phyloP scores from a whole-genome alignment of 2,888 invertebrate genomes.

The Pseudanteris insignis region DNA sequence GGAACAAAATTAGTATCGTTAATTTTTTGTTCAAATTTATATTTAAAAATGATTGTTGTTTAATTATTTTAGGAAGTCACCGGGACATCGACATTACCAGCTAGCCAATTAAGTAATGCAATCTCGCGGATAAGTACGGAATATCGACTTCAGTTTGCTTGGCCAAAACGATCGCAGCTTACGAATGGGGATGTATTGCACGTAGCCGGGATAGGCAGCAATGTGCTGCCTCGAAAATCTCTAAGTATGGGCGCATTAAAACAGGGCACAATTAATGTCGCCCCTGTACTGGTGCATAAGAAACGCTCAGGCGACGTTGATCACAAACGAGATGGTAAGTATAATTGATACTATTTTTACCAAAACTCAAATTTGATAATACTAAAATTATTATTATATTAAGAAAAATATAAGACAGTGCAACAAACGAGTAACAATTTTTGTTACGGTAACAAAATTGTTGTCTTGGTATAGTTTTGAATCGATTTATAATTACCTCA shows the following conservation, averaged over 20 bases:
- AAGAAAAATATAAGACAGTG: background rate
- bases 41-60: too few relatives aligned
- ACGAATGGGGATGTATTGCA: conserved; percentile 69
- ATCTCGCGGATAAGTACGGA: conserved; percentile 83
- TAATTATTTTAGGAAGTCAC: conserved; percentile 62
- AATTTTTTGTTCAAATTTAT: too few relatives aligned
- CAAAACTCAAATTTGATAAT: too few relatives aligned
- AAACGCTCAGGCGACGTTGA: conserved; percentile 74
- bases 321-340: conserved; percentile 68
- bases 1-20: too few relatives aligned
- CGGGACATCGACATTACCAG: conserved; percentile 57
- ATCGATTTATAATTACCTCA: too few relatives aligned
- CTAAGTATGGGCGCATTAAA: conserved; percentile 88
- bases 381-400: background rate
- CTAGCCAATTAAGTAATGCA: conserved; percentile 77
- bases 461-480: too few relatives aligned
- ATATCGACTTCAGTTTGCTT: conserved; percentile 89
- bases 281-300: conserved; percentile 73
- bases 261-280: conserved; percentile 63
- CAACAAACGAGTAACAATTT: too few relatives aligned
- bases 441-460: too few relatives aligned
- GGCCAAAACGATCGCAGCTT: conserved; percentile 76
- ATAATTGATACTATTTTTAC: background rate
- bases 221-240: conserved; percentile 78
- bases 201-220: conserved; percentile 67